Conservation (phyloP, 1,140 invertebrate genomes). For the Drosophila nigromelanica region DNA sequence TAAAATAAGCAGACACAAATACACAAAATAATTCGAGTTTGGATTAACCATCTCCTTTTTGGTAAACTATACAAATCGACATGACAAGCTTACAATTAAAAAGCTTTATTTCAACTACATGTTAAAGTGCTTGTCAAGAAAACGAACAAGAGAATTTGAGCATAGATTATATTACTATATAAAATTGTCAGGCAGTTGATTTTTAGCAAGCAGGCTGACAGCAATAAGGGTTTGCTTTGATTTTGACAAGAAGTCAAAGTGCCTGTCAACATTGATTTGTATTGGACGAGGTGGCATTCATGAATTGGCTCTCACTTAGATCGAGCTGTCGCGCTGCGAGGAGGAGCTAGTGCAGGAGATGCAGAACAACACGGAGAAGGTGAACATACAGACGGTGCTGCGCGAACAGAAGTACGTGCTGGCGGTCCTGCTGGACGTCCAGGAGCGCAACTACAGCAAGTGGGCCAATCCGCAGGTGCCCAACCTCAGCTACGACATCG, state of each 20-base stretch:
- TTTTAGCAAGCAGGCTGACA: too few species aligned
- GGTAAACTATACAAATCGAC: too few species aligned
- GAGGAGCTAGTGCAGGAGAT: conserved; percentile 81
- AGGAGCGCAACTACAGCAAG: conserved; percentile 80
- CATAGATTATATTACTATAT: too few species aligned
- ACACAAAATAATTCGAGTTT: too few species aligned
- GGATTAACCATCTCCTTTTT: too few species aligned
- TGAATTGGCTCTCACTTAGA: conserved; percentile 10
- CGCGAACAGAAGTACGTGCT: conserved; percentile 85
- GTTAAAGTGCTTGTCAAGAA: background rate
- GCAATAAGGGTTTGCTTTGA: too few species aligned
- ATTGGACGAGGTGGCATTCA: background rate
- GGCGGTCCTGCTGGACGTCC: conserved; percentile 79
- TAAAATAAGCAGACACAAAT: too few species aligned
- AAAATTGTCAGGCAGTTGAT: too few species aligned
- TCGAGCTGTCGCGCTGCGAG: conserved; percentile 81
- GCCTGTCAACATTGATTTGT: background rate
- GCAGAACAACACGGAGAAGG: conserved; percentile 85
- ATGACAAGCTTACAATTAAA: too few species aligned
- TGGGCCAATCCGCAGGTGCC: conserved; percentile 62
- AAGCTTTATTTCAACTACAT: too few species aligned
- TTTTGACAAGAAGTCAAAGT: background rate
- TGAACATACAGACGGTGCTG: conserved; percentile 86
- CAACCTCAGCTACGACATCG: conserved; percentile 80
- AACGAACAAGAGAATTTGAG: too few species aligned